phyloP scores from a whole-genome alignment of 2,888 invertebrate species.

The Sialis fuliginosa region DNA sequence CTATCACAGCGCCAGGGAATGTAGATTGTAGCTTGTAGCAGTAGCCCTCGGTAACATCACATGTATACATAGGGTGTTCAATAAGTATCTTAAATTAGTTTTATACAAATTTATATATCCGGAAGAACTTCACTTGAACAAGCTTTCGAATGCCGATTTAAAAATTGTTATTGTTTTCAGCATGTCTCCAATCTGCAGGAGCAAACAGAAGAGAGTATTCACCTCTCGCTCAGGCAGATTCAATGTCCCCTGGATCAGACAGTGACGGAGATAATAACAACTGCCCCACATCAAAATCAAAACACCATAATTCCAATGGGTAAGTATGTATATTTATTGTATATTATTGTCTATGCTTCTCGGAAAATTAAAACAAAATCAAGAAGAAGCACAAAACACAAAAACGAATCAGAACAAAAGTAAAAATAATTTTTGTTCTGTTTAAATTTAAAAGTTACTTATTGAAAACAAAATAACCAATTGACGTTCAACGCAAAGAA shows the following conservation, averaged over 20 bases:
- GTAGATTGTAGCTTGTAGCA: too few species aligned
- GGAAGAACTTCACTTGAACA: not conserved
- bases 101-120: not conserved
- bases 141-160: not conserved
- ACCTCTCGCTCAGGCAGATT: slow-evolving; percentile 38
- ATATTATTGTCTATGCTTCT: too few species aligned
- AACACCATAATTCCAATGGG: not conserved
- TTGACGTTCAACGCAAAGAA: too few species aligned
- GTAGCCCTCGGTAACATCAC: too few species aligned
- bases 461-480: too few species aligned
- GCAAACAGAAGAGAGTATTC: slow-evolving; percentile 46
- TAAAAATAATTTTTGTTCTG: too few species aligned
- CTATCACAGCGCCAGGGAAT: too few species aligned
- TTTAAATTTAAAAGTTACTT: too few species aligned
- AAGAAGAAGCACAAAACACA: too few species aligned
- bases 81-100: not conserved
- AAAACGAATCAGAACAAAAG: slow-evolving; percentile 1
- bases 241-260: slow-evolving; percentile 18
- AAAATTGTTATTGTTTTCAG: slow-evolving; percentile 24
- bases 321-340: too few species aligned
- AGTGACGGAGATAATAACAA: slow-evolving; percentile 29
- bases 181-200: slow-evolving; percentile 52
- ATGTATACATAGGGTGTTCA: too few species aligned
- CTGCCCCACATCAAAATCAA: slow-evolving; percentile 20
- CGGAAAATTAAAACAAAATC: too few species aligned